These are phyloP conservation scores for Neosalanx taihuensis DNA, from an alignment of 2,797 vertebrate species.

Conservation along the genomic window DNA sequence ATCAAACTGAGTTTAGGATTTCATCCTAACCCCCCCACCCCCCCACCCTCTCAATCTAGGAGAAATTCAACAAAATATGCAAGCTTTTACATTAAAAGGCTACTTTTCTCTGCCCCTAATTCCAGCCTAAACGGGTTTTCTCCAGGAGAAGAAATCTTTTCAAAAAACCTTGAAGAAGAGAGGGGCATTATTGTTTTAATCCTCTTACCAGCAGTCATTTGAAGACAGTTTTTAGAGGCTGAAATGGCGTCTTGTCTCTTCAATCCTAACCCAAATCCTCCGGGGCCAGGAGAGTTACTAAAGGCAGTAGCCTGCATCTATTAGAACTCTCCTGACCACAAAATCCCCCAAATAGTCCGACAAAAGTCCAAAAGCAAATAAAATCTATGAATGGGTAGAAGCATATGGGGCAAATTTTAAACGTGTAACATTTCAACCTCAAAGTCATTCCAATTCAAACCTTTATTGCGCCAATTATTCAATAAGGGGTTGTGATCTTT, in stretches of 20 bases:
- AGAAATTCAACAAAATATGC: conserved; percentile 84
- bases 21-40: conserved; percentile 9
- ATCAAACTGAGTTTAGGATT: conserved; percentile 67
- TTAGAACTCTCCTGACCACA: conserved; percentile 74
- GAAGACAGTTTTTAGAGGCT: conserved; percentile 90
- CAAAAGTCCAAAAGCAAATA: conserved; percentile 78
- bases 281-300: conserved; percentile 80
- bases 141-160: conserved; percentile 98
- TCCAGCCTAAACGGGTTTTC: conserved; percentile 99
- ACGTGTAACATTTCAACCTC: conserved; percentile 38
- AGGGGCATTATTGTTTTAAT: conserved; percentile 99
- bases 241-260: conserved; percentile 90
- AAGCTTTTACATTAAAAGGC: conserved; percentile 92
- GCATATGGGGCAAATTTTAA: conserved; percentile 40
- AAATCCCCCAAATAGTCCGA: conserved; percentile 73
- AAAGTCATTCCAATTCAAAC: conserved; percentile 26
- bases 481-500: neutral
- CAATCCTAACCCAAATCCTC: conserved; percentile 89
- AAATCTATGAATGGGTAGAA: conserved; percentile 60
- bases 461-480: conserved; percentile 9
- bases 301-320: conserved; percentile 78
- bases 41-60: conserved; percentile 32
- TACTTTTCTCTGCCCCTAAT: conserved; percentile 93
- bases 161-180: conserved; percentile 92
- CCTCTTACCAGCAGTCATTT: conserved; percentile 98